Conservation (phyloP, 2,888 invertebrate genomes). For the Cacoxenus indagator region DNA sequence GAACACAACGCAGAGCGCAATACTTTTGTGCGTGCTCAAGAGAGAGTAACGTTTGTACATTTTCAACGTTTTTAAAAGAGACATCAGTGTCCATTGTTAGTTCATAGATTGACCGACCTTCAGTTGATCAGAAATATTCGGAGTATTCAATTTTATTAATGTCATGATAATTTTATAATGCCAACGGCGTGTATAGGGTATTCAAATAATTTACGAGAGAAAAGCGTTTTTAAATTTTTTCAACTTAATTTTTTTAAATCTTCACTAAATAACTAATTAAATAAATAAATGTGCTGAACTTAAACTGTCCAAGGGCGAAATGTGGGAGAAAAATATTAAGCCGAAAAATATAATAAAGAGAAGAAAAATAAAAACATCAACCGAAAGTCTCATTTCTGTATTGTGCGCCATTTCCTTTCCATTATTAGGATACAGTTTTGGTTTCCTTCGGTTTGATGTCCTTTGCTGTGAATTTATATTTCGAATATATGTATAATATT, state of each 20-base stretch:
- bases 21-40: no score
- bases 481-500: conserved; percentile 20
- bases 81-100: no score
- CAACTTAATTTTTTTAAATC: neutral
- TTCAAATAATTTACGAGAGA: no score
- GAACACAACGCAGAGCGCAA: no score
- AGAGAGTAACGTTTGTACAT: no score
- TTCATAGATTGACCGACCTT: no score
- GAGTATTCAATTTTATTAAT: no score
- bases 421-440: conserved; percentile 54
- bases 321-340: neutral
- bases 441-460: conserved; percentile 13
- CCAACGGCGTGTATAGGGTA: no score
- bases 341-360: neutral
- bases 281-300: neutral
- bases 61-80: no score
- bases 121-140: no score
- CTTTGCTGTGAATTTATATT: conserved; percentile 32
- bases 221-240: no score
- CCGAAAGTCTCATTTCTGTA: conserved; percentile 26
- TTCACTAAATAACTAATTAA: neutral
- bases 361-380: neutral
- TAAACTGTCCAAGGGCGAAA: neutral
- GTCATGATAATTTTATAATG: no score
- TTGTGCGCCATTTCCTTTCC: conserved; percentile 68